Base-by-base conservation (phyloP, 2,113 vertebrate species). In the Mustela lutreola region DNA sequence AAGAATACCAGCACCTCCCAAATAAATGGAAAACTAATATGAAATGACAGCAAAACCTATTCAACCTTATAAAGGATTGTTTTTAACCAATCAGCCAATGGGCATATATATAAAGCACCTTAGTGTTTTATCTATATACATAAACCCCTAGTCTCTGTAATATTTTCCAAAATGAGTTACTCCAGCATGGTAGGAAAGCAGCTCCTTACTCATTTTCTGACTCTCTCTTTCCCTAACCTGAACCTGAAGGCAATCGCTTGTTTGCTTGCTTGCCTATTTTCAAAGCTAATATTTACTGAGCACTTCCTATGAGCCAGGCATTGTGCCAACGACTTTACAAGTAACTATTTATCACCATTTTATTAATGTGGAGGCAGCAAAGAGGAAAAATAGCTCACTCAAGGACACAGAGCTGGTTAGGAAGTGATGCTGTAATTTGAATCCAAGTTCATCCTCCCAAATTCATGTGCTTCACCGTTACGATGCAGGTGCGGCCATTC, bases 361-460 rank as follows among this genome's bases (percentile, higher is more conserved):
- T 78, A 89, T 89, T 75, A 97, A 94, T 76, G 62, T 93, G 18
- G 39, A 95, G 91, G 53, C 36, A 33, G 19, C 50, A 96, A 8
- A 60, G 45, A 85, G 16, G 16, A 91, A 8, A 89, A 60, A 60
- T 56, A 50, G 36, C 4, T 85, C 11, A 1, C n/a, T 36, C 33
- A 45, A 50, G n/a, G 12, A 50, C 18, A 28, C 36, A 50, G 14
- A 56, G 39, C 53, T 33, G 33, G n/a, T 60, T 36, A 63, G 91
- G 58, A 50, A 56, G 45, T 19, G 67, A 28, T 28, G 28, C 21
- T 21, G 4, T 45, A 56, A 79, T 65, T 4, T 84, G 45, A 93
- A 86, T 53, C 84, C 31, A 58, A 76, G 42, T 76, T 48, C 31
- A 31, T 1, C 2, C 65, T 58, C 63, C 39, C 78, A 56, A 65